A percentile compares a stretch with the other conserved stretches of the same genome.
Conservation (phyloP, 2,797 vertebrate species). For the Xyrichtys novacula region DNA sequence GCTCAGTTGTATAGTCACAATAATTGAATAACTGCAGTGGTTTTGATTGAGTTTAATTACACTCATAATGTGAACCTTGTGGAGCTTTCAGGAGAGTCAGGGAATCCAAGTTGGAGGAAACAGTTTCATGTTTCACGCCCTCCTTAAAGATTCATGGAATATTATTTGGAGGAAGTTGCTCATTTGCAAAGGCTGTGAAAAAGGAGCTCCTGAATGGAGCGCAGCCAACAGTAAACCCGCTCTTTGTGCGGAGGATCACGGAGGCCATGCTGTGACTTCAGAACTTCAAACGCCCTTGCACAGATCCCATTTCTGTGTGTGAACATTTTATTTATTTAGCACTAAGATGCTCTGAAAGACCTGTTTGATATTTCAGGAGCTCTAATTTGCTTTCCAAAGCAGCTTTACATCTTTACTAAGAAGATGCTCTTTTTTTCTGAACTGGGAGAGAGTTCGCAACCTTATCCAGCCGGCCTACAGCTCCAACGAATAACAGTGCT, state of each 20-base stretch:
- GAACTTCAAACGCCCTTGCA: conserved; percentile 50
- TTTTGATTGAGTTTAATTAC: conserved; percentile 35
- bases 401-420: conserved; percentile 42
- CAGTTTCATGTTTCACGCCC: not conserved
- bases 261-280: conserved; percentile 32
- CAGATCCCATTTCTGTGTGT: conserved; percentile 46
- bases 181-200: conserved; percentile 25
- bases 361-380: conserved; percentile 55
- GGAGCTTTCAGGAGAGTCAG: not conserved
- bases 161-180: conserved; percentile 41
- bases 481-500: not conserved
- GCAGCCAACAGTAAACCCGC: conserved; percentile 24
- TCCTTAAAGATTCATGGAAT: conserved; percentile 38
- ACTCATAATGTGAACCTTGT: conserved; percentile 16
- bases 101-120: conserved; percentile 9
- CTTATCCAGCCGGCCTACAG: conserved; percentile 12
- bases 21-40: conserved; percentile 48
- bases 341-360: conserved; percentile 46
- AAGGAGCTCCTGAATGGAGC: conserved; percentile 22
- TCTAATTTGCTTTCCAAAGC: conserved; percentile 56
- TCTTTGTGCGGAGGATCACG: conserved; percentile 42
- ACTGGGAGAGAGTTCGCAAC: not conserved
- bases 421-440: conserved; percentile 12
- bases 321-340: conserved; percentile 44
- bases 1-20: conserved; percentile 32